Percentiles rank a stretch among this genome's conserved stretches.
Evolutionary conservation across 2,113 vertebrate species (phyloP).

Genomic region (Steatornis caripensis): DNA sequence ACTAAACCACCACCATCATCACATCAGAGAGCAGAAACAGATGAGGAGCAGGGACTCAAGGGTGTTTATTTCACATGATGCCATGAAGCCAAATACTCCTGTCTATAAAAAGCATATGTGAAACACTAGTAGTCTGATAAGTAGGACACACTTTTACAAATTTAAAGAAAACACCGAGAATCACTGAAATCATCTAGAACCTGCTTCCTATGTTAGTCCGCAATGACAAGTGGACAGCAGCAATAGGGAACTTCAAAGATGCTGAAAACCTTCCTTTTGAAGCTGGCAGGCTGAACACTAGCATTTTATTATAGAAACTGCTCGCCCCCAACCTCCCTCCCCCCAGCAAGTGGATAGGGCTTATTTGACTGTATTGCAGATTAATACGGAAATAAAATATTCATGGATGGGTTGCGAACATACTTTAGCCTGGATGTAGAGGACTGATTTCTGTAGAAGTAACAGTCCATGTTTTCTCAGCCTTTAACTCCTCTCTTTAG

Average conservation of each 20-base stretch:
- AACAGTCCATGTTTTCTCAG: not conserved
- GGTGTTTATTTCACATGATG: not conserved
- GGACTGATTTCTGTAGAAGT: not conserved
- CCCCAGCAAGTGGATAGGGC: not conserved
- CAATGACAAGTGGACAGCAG: not conserved
- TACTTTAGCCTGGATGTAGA: not conserved
- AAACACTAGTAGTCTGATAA: not conserved
- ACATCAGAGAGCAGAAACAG: not conserved
- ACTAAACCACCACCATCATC: not conserved
- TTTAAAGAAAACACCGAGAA: not conserved
- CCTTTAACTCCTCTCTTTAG: not conserved
- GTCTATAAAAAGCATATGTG: not conserved
- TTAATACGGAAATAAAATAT: not conserved
- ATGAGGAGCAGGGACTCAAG: not conserved
- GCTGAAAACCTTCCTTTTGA: conserved; percentile 12
- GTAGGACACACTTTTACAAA: not conserved
- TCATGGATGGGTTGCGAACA: not conserved
- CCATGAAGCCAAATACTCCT: conserved; percentile 33
- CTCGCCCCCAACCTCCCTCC: fast-evolving
- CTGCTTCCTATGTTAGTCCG: not conserved
- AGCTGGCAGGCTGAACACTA: not conserved
- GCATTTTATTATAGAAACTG: not conserved
- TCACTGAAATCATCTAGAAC: not conserved
- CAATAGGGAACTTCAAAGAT: not conserved
- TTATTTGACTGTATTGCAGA: not conserved